Base-by-base conservation (phyloP, 1,140 invertebrate genomes). In the Drosophila fuyamai region DNA sequence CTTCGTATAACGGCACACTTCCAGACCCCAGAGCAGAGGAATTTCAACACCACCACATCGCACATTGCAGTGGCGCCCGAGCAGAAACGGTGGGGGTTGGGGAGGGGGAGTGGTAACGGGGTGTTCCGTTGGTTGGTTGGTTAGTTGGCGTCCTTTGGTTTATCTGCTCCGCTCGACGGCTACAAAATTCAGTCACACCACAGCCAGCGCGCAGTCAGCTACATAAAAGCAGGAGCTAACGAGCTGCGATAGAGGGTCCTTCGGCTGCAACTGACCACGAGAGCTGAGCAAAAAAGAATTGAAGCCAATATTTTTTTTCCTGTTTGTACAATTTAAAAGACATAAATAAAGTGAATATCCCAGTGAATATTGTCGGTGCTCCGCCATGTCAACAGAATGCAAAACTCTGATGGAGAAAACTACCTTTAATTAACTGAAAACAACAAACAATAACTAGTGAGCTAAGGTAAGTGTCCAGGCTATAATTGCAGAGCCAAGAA, bases 181-280 rank as follows among this genome's bases (percentile, higher is more conserved):
- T 32, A 36, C 32, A 10, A 38, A 63, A 67, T 47, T 67, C 79
- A 85, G 82, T 85, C 72, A 79, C 55, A 88, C 79, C 70, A 86
- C 76, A 59, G 61, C 72, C 83, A 86, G 76, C 62, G 75, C 62
- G 76, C 71, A 88, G 67, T 61, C 41, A 61, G 74, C 62, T 81
- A 71, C 61, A 60, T 29, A 79, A n/a, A 53, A 40, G 43, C 78
- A 62, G 48, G 46, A 58, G 43, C 38, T 18, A 18, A 23, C 41
- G 44, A 67, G 56, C 18, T 41, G 40, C 67, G 16, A 44, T 13
- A 29, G 23, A 59, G 18, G 47, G 27, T 60, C 55, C 60, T 63
- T 63, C 16, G 55, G 18, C 51, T 71, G 68, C 63, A 71, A 58
- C 61, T 51, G 61, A 67, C 66, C 70, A 47, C 70, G 43, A 48